Evolutionary conservation across 2,113 vertebrate species (phyloP).

Genomic region (Eolophus roseicapilla): DNA sequence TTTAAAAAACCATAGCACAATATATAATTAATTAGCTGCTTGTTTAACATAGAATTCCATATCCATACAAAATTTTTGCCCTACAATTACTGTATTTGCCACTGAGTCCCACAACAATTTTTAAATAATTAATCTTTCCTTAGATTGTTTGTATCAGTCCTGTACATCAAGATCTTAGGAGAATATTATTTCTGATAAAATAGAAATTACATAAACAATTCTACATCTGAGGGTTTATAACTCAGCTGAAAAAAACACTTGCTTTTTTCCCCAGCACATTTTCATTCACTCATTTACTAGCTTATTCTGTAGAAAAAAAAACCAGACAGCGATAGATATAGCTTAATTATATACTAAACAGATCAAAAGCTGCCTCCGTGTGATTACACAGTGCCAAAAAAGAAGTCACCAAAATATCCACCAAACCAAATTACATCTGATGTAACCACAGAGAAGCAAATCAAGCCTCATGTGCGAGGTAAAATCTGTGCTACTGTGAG

Average conservation of each 20-base stretch:
- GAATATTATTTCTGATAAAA: constrained; percentile 13
- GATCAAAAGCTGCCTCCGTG: constrained; percentile 15
- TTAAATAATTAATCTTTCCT: neutral
- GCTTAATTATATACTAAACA: constrained; percentile 31
- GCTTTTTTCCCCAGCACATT: neutral
- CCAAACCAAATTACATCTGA: constrained; percentile 14
- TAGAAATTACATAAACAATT: constrained; percentile 5
- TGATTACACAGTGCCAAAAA: constrained; percentile 43
- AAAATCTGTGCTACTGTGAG: neutral
- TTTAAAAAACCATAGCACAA: neutral
- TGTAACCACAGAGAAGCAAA: constrained; percentile 12
- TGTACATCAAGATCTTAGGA: neutral
- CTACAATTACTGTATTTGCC: neutral
- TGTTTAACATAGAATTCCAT: neutral
- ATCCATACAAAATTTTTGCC: neutral
- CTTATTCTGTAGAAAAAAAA: neutral
- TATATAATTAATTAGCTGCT: neutral
- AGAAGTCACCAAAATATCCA: constrained; percentile 40
- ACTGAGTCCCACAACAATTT: neutral
- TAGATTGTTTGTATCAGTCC: neutral
- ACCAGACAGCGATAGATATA: neutral
- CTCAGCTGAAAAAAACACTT: neutral
- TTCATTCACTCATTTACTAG: neutral
- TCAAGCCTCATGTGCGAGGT: neutral
- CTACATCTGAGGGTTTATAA: neutral